These are phyloP conservation scores for Psittacara wagleri DNA, from an alignment of 2,113 vertebrate species.

Conservation along the genomic window DNA sequence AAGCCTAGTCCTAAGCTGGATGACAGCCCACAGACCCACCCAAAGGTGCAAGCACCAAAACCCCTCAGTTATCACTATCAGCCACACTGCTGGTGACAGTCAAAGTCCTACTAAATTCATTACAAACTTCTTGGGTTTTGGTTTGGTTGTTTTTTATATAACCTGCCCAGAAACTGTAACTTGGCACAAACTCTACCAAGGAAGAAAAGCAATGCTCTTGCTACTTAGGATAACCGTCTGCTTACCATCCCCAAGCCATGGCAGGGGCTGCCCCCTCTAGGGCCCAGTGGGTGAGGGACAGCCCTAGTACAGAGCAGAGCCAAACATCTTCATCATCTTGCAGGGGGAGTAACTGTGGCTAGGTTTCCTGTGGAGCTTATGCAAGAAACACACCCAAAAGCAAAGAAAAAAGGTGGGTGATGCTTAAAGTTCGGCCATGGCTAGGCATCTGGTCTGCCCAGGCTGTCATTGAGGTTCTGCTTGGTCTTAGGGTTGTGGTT, in stretches of 20 bases:
- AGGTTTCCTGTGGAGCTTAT: neutral
- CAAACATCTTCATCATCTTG: neutral
- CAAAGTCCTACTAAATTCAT: neutral
- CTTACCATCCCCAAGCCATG: neutral
- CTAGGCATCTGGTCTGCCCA: neutral
- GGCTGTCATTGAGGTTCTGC: neutral
- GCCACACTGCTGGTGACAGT: neutral
- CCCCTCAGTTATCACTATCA: neutral
- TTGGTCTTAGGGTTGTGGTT: neutral
- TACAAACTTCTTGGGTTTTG: neutral
- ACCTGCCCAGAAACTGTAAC: neutral
- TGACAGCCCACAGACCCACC: neutral
- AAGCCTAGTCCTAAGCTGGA: neutral
- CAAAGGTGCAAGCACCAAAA: neutral
- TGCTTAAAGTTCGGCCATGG: neutral
- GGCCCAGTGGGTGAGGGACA: neutral
- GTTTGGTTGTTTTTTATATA: neutral
- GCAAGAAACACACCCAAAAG: neutral
- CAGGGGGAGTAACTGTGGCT: neutral
- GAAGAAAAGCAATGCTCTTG: neutral
- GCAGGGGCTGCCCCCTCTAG: neutral
- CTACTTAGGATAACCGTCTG: fast-evolving
- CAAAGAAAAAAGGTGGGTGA: neutral
- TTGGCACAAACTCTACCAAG: neutral
- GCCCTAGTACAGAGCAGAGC: neutral